A percentile compares a stretch with the other conserved stretches of the same genome.
phyloP scores from a whole-genome alignment of 2,888 invertebrate genomes.

The Podabrus alpinus region DNA sequence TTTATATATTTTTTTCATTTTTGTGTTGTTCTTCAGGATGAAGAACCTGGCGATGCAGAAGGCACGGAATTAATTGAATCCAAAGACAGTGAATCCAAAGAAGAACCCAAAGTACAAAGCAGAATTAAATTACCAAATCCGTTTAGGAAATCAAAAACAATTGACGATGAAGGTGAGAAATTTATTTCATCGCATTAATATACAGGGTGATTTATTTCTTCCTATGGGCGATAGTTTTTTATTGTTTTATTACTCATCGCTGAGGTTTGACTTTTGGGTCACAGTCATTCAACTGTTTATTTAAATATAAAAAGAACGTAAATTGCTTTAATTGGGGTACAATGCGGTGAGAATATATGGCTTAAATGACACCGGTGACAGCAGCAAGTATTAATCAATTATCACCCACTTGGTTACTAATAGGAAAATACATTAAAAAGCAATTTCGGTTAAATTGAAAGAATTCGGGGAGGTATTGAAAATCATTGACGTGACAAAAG shows the following conservation, averaged over 20 bases:
- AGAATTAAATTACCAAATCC: conserved; percentile 61
- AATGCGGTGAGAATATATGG: background rate
- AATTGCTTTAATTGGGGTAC: background rate
- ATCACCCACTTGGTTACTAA: background rate
- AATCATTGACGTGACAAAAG: background rate
- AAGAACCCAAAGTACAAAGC: conserved; percentile 50
- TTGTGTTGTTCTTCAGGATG: conserved; percentile 32
- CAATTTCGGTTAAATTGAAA: background rate
- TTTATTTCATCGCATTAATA: background rate
- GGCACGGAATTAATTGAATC: conserved; percentile 51
- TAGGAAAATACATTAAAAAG: background rate
- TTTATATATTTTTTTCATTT: background rate
- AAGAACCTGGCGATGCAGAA: conserved; percentile 56
- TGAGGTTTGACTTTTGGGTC: background rate
- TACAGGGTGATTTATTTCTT: background rate
- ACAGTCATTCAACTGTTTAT: background rate
- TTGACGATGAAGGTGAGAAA: conserved; percentile 39
- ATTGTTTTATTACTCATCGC: background rate
- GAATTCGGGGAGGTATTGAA: background rate
- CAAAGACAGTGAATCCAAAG: conserved; percentile 43
- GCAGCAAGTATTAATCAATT: background rate
- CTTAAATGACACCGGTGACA: background rate
- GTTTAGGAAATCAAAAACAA: conserved; percentile 59
- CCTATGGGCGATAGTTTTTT: background rate
- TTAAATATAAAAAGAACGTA: background rate